Evolutionary conservation across 2,113 vertebrate species (phyloP).

Genomic region (Elachura formosa): DNA sequence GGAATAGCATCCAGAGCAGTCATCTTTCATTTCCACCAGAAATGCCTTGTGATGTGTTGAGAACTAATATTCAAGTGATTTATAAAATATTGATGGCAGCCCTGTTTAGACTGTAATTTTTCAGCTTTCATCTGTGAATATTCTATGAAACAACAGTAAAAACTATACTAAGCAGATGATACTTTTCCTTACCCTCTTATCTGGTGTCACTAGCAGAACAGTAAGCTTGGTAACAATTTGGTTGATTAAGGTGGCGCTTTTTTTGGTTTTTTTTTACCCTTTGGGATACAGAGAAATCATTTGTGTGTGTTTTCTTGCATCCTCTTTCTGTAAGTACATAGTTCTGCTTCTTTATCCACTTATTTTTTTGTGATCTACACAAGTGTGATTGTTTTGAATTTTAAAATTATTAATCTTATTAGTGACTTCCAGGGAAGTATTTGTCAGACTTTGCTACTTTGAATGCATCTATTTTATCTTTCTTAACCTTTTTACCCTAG

Average conservation of each 20-base stretch:
- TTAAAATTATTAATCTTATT: background rate
- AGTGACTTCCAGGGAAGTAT: background rate
- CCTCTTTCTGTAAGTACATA: background rate
- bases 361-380: background rate
- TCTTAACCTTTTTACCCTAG: background rate
- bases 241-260: fast-evolving
- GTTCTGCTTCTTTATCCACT: background rate
- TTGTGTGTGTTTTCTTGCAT: background rate
- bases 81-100: background rate
- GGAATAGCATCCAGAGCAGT: background rate
- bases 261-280: background rate
- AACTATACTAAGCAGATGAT: background rate
- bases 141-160: background rate
- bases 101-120: background rate
- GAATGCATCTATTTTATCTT: background rate
- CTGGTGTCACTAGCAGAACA: background rate
- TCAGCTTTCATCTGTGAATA: background rate
- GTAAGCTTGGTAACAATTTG: background rate
- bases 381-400: background rate
- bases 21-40: background rate
- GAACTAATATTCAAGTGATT: background rate
- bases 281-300: background rate
- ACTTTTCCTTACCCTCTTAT: background rate
- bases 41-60: background rate
- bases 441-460: background rate